Evolutionary conservation across 2,888 invertebrate species (phyloP).

Genomic region (Torymus texanus): DNA sequence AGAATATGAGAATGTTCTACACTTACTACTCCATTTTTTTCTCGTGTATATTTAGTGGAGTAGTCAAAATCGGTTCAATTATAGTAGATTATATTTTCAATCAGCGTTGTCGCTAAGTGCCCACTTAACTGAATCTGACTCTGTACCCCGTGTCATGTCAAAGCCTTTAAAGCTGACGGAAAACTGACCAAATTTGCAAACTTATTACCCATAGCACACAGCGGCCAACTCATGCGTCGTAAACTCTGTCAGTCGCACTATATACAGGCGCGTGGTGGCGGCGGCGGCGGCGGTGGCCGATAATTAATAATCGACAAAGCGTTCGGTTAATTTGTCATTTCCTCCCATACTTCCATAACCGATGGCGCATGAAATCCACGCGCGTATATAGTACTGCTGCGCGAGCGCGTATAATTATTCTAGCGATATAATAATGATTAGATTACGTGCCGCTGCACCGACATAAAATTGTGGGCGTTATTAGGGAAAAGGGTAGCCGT

Average conservation of each 20-base stretch:
- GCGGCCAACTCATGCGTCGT: slow-evolving; percentile 35
- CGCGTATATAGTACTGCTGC: neutral
- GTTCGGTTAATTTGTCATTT: slow-evolving; percentile 41
- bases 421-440: slow-evolving; percentile 37
- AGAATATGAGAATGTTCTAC: too few relatives aligned
- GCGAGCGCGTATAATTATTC: slow-evolving; percentile 28
- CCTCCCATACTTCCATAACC: slow-evolving; percentile 15
- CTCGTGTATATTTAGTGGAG: too few relatives aligned
- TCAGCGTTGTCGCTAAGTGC: neutral
- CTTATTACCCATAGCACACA: slow-evolving; percentile 35
- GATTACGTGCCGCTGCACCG: neutral
- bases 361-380: slow-evolving; percentile 41
- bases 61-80: slow-evolving; percentile 2
- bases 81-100: slow-evolving; percentile 12
- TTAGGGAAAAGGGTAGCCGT: neutral
- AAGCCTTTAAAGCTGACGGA: slow-evolving; percentile 27
- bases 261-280: neutral
- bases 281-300: too few relatives aligned
- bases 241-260: slow-evolving; percentile 43
- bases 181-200: slow-evolving; percentile 43
- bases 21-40: too few relatives aligned
- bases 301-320: slow-evolving; percentile 55
- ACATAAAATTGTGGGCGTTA: neutral
- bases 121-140: slow-evolving; percentile 2
- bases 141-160: neutral